Base-by-base conservation (phyloP, 2,888 invertebrate species). In the Agriopis marginaria region DNA sequence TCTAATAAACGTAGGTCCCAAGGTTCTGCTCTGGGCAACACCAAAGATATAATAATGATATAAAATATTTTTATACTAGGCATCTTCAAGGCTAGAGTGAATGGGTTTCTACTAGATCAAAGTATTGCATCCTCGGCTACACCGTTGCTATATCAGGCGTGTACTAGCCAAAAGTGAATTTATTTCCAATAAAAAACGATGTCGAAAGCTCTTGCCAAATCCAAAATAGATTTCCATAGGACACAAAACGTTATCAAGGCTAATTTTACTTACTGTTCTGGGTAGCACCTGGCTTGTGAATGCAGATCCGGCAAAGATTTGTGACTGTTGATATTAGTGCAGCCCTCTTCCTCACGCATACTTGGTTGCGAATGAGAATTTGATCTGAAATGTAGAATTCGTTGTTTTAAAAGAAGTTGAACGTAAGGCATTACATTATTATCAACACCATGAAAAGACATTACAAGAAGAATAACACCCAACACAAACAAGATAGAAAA, bases 221-320 rank as follows among this genome's bases (percentile, higher is more conserved):
- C 49, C 11, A 12, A 56, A 40, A 56, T 42, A 7, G 9, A n/a
- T 53, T 39, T 12, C 4, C n/a, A 45, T 0, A 3, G 7, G n/a
- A 11, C 14, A 12, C 23, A 42, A 53, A 53, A 32, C 11, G 11
- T 60, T 39, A 4, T 42, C 9, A n/a, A 5, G 32, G 17, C 23
- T 17, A 9, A 17, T 17, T 14, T 14, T n/a, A 86, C 91, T 87
- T 40, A 93, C 94, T 91, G 93, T 83, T 94, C 93, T 2, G 90
- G 84, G 64, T 92, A 94, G 75, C 88, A 88, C 14, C 92, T 84
- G 14, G 95, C 95, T 78, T 96, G 96, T 14, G 96, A 95, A 79
- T 96, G 97, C 62, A 97, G 91, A 85, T 97, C 97, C 0, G 98
- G 98, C 79, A 98, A 90, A 47, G 98, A 98, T 84, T 98, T 98